Evolutionary conservation across 2,113 vertebrate species (phyloP).

Genomic region (Pedetes capensis): DNA sequence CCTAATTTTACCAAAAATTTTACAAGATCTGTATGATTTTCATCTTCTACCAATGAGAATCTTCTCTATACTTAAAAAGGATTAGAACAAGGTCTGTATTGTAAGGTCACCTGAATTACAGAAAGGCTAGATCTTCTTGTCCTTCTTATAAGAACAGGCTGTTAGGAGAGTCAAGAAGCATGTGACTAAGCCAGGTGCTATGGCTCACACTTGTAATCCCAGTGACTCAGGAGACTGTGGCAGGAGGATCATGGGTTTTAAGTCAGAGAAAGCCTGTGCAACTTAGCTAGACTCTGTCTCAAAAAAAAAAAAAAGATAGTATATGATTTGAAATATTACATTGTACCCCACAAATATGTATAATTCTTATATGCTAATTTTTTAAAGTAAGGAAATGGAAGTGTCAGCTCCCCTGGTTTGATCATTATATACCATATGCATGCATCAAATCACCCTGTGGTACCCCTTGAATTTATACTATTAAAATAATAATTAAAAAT

Average conservation of each 20-base stretch:
- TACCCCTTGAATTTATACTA: neutral
- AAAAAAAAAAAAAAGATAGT: too few relatives aligned
- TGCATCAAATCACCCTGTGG: neutral
- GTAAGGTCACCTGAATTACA: neutral
- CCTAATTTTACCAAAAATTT: neutral
- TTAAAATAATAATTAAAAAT: neutral
- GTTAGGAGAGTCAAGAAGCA: neutral
- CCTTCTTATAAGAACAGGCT: neutral
- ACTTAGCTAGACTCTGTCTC: too few relatives aligned
- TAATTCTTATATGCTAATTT: neutral
- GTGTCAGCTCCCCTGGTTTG: neutral
- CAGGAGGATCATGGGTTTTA: too few relatives aligned
- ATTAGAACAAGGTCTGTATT: neutral
- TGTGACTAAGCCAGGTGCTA: too few relatives aligned
- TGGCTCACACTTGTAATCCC: too few relatives aligned
- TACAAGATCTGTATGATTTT: neutral
- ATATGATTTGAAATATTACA: neutral
- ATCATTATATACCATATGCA: neutral
- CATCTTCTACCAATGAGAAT: neutral
- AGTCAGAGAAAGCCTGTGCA: too few relatives aligned
- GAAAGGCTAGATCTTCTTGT: neutral
- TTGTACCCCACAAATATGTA: neutral
- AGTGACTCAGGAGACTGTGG: too few relatives aligned
- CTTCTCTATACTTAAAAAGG: neutral
- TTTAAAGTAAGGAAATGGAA: neutral